A percentile compares a stretch with the other conserved stretches of the same genome.
Conservation (phyloP, 2,797 vertebrate genomes). For the Champsocephalus gunnari region DNA sequence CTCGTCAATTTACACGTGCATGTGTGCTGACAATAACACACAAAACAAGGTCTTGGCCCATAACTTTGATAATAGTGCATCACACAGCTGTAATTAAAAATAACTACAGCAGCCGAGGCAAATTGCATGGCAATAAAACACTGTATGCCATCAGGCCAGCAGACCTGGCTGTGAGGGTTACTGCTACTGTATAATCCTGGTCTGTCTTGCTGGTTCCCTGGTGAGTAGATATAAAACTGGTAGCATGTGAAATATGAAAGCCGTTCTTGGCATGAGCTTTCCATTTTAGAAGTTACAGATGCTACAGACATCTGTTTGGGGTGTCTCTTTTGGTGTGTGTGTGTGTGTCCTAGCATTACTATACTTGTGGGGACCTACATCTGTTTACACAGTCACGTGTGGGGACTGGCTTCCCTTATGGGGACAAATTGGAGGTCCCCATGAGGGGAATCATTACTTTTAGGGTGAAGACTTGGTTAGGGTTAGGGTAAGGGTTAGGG, state of each 20-base stretch:
- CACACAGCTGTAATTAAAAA: slow-evolving; percentile 63
- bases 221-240: slow-evolving; percentile 24
- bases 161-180: slow-evolving; percentile 24
- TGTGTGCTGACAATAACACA: slow-evolving; percentile 4
- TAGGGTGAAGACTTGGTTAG: too few relatives aligned
- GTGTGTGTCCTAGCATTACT: background rate
- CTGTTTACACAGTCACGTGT: too few relatives aligned
- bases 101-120: slow-evolving; percentile 67
- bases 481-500: too few relatives aligned
- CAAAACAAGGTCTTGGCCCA: slow-evolving; percentile 5
- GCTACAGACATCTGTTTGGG: slow-evolving; percentile 48
- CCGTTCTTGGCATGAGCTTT: slow-evolving; percentile 34
- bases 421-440: too few relatives aligned
- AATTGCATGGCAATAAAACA: slow-evolving; percentile 57
- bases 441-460: too few relatives aligned
- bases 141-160: slow-evolving; percentile 17
- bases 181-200: slow-evolving; percentile 23
- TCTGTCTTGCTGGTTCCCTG: slow-evolving; percentile 15
- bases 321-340: slow-evolving; percentile 13
- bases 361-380: too few relatives aligned
- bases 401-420: too few relatives aligned
- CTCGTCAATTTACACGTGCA: background rate
- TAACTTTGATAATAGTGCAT: slow-evolving; percentile 60
- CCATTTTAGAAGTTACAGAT: slow-evolving; percentile 47
- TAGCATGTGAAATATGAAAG: slow-evolving; percentile 40